A percentile compares a stretch with the other conserved stretches of the same genome.
Evolutionary conservation across 1,140 invertebrate species (phyloP).

Genomic region (Forficula auricularia): DNA sequence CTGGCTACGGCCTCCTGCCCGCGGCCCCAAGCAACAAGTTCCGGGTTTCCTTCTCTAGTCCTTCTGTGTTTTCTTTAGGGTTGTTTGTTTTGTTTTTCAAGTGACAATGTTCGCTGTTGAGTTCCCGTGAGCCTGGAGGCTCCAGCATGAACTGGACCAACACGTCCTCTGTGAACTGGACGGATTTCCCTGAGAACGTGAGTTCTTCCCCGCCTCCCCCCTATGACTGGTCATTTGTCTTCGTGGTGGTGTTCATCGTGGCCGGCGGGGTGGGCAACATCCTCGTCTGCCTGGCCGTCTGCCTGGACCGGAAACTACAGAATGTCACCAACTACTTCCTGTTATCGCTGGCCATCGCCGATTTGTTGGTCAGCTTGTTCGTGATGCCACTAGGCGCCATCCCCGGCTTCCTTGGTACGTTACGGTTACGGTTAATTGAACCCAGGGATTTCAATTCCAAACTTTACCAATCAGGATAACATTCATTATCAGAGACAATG

Average conservation of each 20-base stretch:
- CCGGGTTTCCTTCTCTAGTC: too few species aligned
- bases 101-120: too few species aligned
- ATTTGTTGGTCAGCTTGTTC: conserved; percentile 75
- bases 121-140: too few species aligned
- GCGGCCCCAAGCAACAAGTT: too few species aligned
- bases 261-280: conserved; percentile 81
- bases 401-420: conserved; percentile 68
- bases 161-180: too few species aligned
- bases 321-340: conserved; percentile 92
- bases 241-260: conserved; percentile 62
- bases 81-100: too few species aligned
- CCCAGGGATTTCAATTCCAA: too few species aligned
- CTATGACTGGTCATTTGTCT: conserved; percentile 60
- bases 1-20: not conserved
- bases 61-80: too few species aligned
- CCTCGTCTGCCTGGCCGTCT: conserved; percentile 76
- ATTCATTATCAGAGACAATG: too few species aligned
- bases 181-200: too few species aligned
- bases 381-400: conserved; percentile 81
- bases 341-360: conserved; percentile 78
- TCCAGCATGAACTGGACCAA: too few species aligned
- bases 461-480: too few species aligned
- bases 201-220: not conserved
- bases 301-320: conserved; percentile 64
- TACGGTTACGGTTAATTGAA: not conserved